A percentile compares a stretch with the other conserved stretches of the same genome.
Conservation (phyloP, 2,888 invertebrate species). For the Stenolophus ochropezus region DNA sequence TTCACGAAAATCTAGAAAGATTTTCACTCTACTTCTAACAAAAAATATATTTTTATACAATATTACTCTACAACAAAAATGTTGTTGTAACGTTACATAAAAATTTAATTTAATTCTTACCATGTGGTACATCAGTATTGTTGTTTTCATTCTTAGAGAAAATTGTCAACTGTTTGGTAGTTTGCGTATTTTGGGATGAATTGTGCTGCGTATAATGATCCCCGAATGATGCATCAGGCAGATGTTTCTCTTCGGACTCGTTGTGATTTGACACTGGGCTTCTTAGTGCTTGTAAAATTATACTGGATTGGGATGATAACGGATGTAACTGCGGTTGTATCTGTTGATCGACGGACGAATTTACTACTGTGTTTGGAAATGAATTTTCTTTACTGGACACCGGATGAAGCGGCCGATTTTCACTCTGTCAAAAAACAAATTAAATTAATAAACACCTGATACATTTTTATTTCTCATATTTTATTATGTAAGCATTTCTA, state of each 20-base stretch:
- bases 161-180: constrained; percentile 53
- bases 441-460: background rate
- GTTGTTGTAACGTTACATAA: constrained; percentile 17
- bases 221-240: constrained; percentile 9
- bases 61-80: constrained; percentile 39
- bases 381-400: constrained; percentile 29
- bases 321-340: constrained; percentile 46
- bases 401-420: constrained; percentile 45
- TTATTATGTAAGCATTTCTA: too few species aligned
- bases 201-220: constrained; percentile 47
- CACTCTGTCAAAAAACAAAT: constrained; percentile 44
- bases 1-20: constrained; percentile 40
- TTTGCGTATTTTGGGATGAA: constrained; percentile 38
- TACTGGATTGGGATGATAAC: constrained; percentile 53
- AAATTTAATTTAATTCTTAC: constrained; percentile 22
- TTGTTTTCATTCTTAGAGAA: constrained; percentile 56
- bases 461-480: background rate
- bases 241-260: constrained; percentile 55
- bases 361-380: constrained; percentile 50
- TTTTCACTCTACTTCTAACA: constrained; percentile 40
- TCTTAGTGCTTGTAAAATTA: constrained; percentile 59
- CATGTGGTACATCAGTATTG: constrained; percentile 46
- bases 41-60: constrained; percentile 41
- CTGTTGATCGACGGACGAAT: constrained; percentile 47
- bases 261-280: constrained; percentile 56